Conservation (phyloP, 2,888 invertebrate species). For the Sarcophaga carnaria region DNA sequence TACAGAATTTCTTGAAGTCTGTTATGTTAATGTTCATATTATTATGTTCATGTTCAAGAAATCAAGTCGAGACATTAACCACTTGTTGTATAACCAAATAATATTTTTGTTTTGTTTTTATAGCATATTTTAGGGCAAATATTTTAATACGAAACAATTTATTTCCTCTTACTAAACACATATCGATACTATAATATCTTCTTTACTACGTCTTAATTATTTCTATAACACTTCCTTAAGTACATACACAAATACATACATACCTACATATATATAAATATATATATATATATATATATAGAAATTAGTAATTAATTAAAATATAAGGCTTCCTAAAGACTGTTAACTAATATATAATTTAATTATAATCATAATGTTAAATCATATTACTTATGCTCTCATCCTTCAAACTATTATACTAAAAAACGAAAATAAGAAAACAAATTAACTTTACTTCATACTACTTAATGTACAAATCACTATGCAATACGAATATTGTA, state of each 20-base stretch:
- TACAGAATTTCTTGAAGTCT: too few species aligned
- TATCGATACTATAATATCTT: conserved; percentile 31
- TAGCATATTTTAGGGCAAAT: conserved; percentile 57
- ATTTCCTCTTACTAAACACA: conserved; percentile 38
- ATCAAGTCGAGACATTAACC: too few species aligned
- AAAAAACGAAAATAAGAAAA: neutral
- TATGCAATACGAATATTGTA: conserved; percentile 66
- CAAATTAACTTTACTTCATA: conserved; percentile 27
- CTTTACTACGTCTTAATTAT: neutral
- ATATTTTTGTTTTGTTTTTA: neutral
- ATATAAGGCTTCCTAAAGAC: conserved; percentile 69
- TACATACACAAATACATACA: too few species aligned
- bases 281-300: neutral
- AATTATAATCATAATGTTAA: conserved; percentile 44
- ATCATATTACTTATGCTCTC: conserved; percentile 17
- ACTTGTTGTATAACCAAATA: too few species aligned
- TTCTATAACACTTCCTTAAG: neutral
- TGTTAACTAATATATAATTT: conserved; percentile 66
- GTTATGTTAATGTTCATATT: too few species aligned
- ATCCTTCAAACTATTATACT: conserved; percentile 28
- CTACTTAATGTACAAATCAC: conserved; percentile 68
- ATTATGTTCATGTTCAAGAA: too few species aligned
- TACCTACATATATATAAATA: too few species aligned
- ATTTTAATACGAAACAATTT: neutral
- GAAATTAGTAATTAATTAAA: conserved; percentile 26